Evolutionary conservation across 2,797 vertebrate genomes (phyloP).

Genomic region (Premnoplex brunnescens): DNA sequence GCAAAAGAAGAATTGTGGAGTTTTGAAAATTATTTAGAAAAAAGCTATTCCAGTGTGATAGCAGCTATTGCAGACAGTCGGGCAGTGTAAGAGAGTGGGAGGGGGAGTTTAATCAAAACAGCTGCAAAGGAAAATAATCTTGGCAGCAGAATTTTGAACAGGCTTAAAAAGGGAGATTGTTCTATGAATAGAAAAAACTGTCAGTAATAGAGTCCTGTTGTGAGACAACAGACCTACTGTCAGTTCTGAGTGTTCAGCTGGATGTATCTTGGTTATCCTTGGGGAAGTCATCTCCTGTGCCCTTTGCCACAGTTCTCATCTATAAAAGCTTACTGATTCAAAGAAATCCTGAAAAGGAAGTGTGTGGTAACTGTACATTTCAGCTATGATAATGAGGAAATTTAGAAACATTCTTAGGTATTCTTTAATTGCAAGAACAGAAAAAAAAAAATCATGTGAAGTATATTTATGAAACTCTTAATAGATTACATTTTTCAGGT

Average conservation of each 20-base stretch:
- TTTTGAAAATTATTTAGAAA: not conserved
- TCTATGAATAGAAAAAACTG: not conserved
- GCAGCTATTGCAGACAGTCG: not conserved
- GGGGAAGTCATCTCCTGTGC: slow-evolving; percentile 9
- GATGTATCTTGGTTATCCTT: not conserved
- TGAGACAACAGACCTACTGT: slow-evolving; percentile 14
- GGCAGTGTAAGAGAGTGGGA: not conserved
- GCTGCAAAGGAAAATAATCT: slow-evolving; percentile 53
- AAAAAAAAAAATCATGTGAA: not conserved
- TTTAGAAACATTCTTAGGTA: not conserved
- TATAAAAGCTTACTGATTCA: not conserved
- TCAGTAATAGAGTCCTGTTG: not conserved
- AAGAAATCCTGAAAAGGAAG: not conserved
- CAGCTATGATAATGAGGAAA: not conserved
- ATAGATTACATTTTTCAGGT: not conserved
- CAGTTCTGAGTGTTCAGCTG: not conserved
- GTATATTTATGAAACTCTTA: not conserved
- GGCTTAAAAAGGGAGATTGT: slow-evolving; percentile 22
- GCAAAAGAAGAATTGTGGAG: not conserved
- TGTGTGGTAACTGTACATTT: not conserved
- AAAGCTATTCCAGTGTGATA: not conserved
- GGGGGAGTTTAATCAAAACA: slow-evolving; percentile 16
- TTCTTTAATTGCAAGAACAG: not conserved
- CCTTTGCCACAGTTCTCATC: slow-evolving; percentile 3
- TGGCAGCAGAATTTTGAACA: slow-evolving; percentile 14